Conservation (phyloP, 2,888 invertebrate genomes). For the Phyto melanocephala region DNA sequence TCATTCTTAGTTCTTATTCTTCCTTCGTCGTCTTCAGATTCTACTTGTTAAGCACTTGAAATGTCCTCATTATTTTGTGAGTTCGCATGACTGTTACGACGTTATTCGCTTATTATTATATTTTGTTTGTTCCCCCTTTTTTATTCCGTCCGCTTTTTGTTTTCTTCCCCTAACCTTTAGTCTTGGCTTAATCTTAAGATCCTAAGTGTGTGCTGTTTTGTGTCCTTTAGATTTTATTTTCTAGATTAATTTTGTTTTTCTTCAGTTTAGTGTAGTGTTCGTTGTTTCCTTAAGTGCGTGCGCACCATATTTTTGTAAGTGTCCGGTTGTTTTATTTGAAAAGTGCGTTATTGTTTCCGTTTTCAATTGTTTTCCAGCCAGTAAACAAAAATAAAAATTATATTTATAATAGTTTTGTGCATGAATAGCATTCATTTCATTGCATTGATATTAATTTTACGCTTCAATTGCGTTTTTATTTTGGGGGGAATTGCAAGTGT, state of each 20-base stretch:
- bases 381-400: slow-evolving; percentile 15
- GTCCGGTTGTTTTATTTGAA: slow-evolving; percentile 49
- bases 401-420: slow-evolving; percentile 23
- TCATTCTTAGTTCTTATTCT: neutral
- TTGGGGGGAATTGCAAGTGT: neutral
- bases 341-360: slow-evolving; percentile 52
- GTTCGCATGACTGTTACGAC: slow-evolving; percentile 32
- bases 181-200: neutral
- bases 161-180: neutral
- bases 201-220: slow-evolving; percentile 22
- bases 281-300: slow-evolving; percentile 59
- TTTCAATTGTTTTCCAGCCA: slow-evolving; percentile 12
- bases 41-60: slow-evolving; percentile 69
- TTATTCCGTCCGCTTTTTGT: neutral
- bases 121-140: neutral
- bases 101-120: slow-evolving; percentile 35
- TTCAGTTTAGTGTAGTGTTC: slow-evolving; percentile 11
- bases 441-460: neutral
- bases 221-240: slow-evolving; percentile 42
- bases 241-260: slow-evolving; percentile 15
- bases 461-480: neutral
- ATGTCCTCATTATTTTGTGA: slow-evolving; percentile 71
- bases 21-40: slow-evolving; percentile 31
- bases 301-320: slow-evolving; percentile 51
- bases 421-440: neutral